Conservation (phyloP, 2,797 vertebrate genomes). For the Tapera naevia region DNA sequence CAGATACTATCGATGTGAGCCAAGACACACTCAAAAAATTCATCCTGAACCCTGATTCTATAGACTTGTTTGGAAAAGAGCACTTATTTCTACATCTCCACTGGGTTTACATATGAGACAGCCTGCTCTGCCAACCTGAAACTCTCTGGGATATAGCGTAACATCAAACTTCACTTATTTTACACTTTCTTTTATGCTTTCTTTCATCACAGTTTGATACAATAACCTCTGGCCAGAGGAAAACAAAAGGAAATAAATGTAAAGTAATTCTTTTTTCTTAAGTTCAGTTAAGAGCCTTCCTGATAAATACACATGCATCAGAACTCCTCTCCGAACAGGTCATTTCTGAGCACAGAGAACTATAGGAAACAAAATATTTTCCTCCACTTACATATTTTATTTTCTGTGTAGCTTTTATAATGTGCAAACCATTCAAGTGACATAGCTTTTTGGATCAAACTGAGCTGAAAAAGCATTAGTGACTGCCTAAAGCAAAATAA, state of each 20-base stretch:
- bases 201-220: neutral
- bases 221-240: neutral
- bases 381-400: neutral
- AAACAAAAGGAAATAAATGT: neutral
- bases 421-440: constrained; percentile 41
- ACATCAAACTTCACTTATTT: neutral
- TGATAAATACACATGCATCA: neutral
- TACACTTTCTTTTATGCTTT: neutral
- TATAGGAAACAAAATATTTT: neutral
- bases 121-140: neutral
- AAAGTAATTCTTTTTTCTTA: neutral
- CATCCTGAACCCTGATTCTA: neutral
- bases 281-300: neutral
- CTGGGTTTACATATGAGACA: neutral
- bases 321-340: neutral
- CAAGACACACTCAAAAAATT: neutral
- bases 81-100: neutral
- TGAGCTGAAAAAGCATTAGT: constrained; percentile 27
- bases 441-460: constrained; percentile 41
- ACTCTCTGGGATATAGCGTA: neutral
- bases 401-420: constrained; percentile 26
- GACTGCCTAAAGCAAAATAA: constrained; percentile 46
- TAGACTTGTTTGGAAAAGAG: neutral
- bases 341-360: neutral
- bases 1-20: neutral